These are phyloP conservation scores for Epizoanthus fatuus DNA, from an alignment of 92 coral and sea anemone species.

Conservation along the genomic window DNA sequence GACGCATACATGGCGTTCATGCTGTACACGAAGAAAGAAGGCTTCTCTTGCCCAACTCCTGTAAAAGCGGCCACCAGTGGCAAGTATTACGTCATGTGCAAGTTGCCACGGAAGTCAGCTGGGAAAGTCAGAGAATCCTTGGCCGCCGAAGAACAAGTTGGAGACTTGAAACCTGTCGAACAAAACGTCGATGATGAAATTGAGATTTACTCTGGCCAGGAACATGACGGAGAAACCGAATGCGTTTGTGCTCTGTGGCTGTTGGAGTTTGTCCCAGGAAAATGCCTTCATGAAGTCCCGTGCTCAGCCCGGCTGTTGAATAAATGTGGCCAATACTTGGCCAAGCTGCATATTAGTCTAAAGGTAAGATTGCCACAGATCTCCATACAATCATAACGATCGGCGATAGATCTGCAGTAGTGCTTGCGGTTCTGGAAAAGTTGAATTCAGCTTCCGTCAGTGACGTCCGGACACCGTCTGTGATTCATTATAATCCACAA, in stretches of 20 bases:
- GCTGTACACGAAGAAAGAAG: conserved; percentile 55
- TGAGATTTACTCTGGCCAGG: conserved; percentile 51
- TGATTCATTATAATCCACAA: too few species aligned
- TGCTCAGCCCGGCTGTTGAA: conserved; percentile 33
- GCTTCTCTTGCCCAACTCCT: conserved; percentile 71
- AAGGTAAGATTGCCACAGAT: neutral
- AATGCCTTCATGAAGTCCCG: conserved; percentile 60
- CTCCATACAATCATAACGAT: neutral
- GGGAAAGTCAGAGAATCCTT: neutral
- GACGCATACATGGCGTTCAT: conserved; percentile 70
- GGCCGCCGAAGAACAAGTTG: neutral
- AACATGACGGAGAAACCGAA: conserved; percentile 27
- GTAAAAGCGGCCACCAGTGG: conserved; percentile 13
- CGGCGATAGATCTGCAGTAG: too few species aligned
- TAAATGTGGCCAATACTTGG: conserved; percentile 25
- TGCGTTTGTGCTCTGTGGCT: conserved; percentile 70
- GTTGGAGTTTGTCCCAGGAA: conserved; percentile 70
- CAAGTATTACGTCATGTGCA: conserved; percentile 35
- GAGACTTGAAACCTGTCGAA: neutral
- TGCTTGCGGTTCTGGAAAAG: too few species aligned
- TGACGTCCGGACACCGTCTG: too few species aligned
- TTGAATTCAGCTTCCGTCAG: too few species aligned
- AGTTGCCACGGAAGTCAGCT: conserved; percentile 32
- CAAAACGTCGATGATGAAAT: conserved; percentile 11
- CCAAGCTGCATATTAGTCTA: conserved; percentile 13